A percentile compares a stretch with the other conserved stretches of the same genome.
Evolutionary conservation across 2,888 invertebrate genomes (phyloP).

Genomic region (Geophilus truncorum): DNA sequence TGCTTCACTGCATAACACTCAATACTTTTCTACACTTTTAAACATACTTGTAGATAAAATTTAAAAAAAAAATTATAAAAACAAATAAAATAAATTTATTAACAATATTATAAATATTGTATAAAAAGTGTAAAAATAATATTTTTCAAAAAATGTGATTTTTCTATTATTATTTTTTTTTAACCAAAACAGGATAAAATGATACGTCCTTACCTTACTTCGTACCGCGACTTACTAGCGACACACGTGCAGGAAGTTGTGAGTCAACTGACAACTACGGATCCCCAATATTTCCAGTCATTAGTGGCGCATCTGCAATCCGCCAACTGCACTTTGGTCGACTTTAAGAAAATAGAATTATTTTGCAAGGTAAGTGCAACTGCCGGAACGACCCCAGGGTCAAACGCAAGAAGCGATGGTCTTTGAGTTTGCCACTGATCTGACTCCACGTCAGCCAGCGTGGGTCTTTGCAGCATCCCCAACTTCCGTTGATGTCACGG

Average conservation of each 20-base stretch:
- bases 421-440: neutral
- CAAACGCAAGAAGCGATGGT: neutral
- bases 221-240: constrained; percentile 39
- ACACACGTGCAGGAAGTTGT: constrained; percentile 40
- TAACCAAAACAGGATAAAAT: constrained; percentile 39
- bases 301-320: constrained; percentile 40
- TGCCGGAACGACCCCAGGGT: neutral
- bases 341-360: constrained; percentile 41
- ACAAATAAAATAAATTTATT: neutral
- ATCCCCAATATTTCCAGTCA: constrained; percentile 40
- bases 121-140: too few species aligned
- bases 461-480: neutral
- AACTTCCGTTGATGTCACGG: constrained; percentile 10
- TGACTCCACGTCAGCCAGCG: neutral
- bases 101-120: too few species aligned
- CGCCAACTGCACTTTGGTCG: constrained; percentile 39
- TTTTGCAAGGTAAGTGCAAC: constrained; percentile 39
- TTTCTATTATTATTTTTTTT: neutral
- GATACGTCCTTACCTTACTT: constrained; percentile 39
- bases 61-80: neutral
- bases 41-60: neutral
- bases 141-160: too few species aligned
- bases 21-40: neutral
- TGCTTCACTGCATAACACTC: neutral
- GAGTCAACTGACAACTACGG: constrained; percentile 39